These are phyloP conservation scores for Ictalurus punctatus DNA, from an alignment of 2,113 vertebrate genomes.

Conservation along the genomic window DNA sequence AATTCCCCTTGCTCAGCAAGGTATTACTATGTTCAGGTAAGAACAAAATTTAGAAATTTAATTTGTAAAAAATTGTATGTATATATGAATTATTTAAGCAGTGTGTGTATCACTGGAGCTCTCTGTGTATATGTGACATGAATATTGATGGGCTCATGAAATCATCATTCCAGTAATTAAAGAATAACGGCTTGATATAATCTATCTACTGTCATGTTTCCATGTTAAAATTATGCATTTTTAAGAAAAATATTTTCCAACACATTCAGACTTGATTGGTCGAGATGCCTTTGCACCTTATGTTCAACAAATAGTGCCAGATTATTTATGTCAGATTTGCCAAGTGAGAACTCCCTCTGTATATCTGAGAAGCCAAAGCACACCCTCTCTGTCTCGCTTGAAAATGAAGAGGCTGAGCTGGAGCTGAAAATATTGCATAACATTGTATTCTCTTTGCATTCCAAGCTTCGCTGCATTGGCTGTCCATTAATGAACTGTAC, in stretches of 20 bases:
- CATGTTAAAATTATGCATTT: slow-evolving; percentile 48
- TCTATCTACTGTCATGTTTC: slow-evolving; percentile 42
- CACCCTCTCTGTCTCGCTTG: slow-evolving; percentile 36
- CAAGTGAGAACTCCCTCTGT: slow-evolving; percentile 57
- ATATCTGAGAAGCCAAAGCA: slow-evolving; percentile 45
- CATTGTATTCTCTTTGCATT: slow-evolving; percentile 60
- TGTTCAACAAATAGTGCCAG: slow-evolving; percentile 51
- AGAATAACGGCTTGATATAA: slow-evolving; percentile 35
- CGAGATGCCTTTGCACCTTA: slow-evolving; percentile 49
- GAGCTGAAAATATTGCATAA: slow-evolving; percentile 56
- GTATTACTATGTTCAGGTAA: neutral
- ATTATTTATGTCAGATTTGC: slow-evolving; percentile 55
- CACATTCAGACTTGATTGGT: slow-evolving; percentile 50
- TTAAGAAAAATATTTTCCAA: slow-evolving; percentile 52
- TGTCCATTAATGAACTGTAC: slow-evolving; percentile 59
- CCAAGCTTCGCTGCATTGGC: slow-evolving; percentile 59
- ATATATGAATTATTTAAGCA: neutral
- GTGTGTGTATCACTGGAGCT: neutral
- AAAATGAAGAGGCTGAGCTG: slow-evolving; percentile 61
- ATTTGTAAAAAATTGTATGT: neutral
- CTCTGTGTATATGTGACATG: slow-evolving; percentile 31
- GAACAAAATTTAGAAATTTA: neutral
- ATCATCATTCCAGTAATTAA: slow-evolving; percentile 11
- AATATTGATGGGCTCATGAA: slow-evolving; percentile 25
- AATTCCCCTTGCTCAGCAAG: neutral